phyloP scores from a whole-genome alignment of 2,888 invertebrate genomes.

The Ochropleura leucogaster region DNA sequence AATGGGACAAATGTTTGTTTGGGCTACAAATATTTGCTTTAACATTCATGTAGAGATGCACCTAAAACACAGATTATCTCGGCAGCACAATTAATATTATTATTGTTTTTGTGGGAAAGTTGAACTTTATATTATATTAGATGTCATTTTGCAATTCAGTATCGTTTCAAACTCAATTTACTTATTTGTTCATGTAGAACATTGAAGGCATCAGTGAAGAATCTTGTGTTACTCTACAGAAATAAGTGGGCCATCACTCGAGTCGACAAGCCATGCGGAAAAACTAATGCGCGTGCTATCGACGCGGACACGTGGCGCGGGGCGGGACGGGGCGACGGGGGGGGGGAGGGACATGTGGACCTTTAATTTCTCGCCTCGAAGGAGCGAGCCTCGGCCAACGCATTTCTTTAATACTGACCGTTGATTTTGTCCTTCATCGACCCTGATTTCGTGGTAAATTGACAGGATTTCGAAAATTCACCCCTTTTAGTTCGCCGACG shows the following conservation, averaged over 20 bases:
- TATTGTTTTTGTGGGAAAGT: neutral
- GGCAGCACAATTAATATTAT: too few relatives aligned
- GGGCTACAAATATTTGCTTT: conserved; percentile 5
- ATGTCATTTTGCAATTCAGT: conserved; percentile 7
- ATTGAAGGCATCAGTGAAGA: conserved; percentile 54
- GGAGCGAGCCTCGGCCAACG: conserved; percentile 65
- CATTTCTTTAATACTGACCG: conserved; percentile 75
- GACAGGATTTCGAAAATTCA: conserved; percentile 66
- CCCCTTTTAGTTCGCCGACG: conserved; percentile 55
- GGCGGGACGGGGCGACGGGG: neutral
- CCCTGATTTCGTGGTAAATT: conserved; percentile 66
- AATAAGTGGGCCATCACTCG: conserved; percentile 59
- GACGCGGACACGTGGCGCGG: conserved; percentile 62
- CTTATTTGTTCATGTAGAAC: conserved; percentile 57
- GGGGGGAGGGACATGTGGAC: conserved; percentile 65
- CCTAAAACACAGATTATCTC: neutral
- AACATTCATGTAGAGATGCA: neutral
- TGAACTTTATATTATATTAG: neutral
- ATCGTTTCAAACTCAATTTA: conserved; percentile 51
- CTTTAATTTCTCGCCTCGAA: conserved; percentile 83
- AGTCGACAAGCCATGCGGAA: conserved; percentile 68
- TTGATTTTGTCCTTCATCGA: conserved; percentile 69
- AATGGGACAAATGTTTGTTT: conserved; percentile 13
- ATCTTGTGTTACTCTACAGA: conserved; percentile 49
- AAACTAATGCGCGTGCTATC: conserved; percentile 73